Percentiles rank a stretch among this genome's conserved stretches.
Conservation (phyloP, 2,888 invertebrate genomes). For the Nymphalis c-album region DNA sequence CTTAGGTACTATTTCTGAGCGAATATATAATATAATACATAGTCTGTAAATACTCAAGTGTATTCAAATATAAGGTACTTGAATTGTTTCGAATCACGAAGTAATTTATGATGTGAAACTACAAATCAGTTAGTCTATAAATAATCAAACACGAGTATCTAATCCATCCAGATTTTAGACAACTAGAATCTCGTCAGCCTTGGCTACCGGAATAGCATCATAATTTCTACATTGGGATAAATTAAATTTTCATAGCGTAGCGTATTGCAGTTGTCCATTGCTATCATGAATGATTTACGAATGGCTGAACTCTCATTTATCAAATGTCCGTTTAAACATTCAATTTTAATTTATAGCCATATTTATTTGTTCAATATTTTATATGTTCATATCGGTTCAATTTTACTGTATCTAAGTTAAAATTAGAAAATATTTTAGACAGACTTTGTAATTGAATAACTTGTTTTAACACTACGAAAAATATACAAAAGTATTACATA, state of each 20-base stretch:
- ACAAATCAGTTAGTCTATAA: conserved; percentile 17
- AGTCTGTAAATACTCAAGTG: conserved; percentile 8
- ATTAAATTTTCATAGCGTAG: conserved; percentile 21
- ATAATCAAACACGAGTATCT: conserved; percentile 18
- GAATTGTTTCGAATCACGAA: conserved; percentile 13
- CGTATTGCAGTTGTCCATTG: conserved; percentile 16
- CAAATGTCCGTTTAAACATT: conserved; percentile 26
- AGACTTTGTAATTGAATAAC: no score
- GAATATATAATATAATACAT: neutral
- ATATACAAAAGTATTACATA: no score
- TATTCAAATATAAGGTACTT: conserved; percentile 15
- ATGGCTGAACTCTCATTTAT: conserved; percentile 30
- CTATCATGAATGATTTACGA: conserved; percentile 28
- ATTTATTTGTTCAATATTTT: conserved; percentile 2
- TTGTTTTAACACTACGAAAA: no score
- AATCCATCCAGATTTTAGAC: conserved; percentile 10
- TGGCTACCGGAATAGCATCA: conserved; percentile 14
- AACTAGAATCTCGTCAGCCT: conserved; percentile 15
- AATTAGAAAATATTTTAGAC: no score
- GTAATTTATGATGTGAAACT: neutral
- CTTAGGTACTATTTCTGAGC: neutral
- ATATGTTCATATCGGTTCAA: no score
- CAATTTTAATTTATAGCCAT: conserved; percentile 18
- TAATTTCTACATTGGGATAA: conserved; percentile 25
- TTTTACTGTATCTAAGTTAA: no score